Conservation (phyloP, 2,888 invertebrate genomes). For the Noctua pronuba region DNA sequence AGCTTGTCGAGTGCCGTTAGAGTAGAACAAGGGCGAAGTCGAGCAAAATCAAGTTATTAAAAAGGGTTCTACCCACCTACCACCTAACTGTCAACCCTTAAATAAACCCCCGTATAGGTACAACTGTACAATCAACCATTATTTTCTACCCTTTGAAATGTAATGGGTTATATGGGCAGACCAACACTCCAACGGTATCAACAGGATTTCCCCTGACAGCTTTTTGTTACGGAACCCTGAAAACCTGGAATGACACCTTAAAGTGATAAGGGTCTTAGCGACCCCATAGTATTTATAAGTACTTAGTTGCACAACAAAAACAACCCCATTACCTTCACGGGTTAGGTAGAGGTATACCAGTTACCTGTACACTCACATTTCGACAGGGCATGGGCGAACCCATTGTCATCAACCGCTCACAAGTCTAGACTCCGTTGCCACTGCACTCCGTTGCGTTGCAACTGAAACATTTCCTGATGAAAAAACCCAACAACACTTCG, state of each 20-base stretch:
- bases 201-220: constrained; percentile 9
- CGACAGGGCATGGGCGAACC: background rate
- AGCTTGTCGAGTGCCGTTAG: too few relatives aligned
- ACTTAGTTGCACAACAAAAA: background rate
- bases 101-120: background rate
- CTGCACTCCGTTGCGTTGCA: too few relatives aligned
- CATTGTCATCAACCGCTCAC: background rate
- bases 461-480: background rate
- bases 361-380: background rate
- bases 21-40: background rate
- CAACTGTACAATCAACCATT: background rate
- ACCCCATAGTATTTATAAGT: background rate
- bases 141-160: background rate
- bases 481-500: background rate
- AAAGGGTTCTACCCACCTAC: background rate
- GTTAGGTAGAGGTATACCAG: background rate
- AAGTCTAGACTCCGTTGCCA: background rate
- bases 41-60: background rate
- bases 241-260: background rate
- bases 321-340: background rate
- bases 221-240: constrained; percentile 10
- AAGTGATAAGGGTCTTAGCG: background rate
- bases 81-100: background rate
- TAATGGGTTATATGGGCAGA: background rate
- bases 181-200: background rate